phyloP scores from a whole-genome alignment of 2,888 invertebrate species.

The Rotaria magnacalcarata region DNA sequence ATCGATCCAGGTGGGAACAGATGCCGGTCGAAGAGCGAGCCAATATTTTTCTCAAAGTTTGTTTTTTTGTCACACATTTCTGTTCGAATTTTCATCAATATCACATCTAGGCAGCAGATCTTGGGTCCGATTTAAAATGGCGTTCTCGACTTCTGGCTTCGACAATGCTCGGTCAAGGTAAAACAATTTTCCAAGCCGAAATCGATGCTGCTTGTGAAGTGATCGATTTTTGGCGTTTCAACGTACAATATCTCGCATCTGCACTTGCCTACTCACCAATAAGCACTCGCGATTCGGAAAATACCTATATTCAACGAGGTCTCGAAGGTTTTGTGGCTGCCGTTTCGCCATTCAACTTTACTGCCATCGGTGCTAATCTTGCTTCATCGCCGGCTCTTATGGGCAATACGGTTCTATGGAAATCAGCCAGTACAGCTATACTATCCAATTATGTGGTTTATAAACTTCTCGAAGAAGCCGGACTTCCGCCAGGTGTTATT shows the following conservation, averaged over 20 bases:
- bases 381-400: slow-evolving; percentile 65
- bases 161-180: slow-evolving; percentile 84
- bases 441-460: slow-evolving; percentile 84
- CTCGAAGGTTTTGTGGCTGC: slow-evolving; percentile 95
- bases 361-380: slow-evolving; percentile 97
- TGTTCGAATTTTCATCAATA: too few species aligned
- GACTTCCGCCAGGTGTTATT: slow-evolving; percentile 87
- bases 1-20: slow-evolving; percentile 81
- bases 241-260: slow-evolving; percentile 69
- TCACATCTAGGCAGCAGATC: slow-evolving; percentile 69
- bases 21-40: slow-evolving; percentile 75
- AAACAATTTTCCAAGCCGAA: slow-evolving; percentile 61
- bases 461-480: slow-evolving; percentile 82
- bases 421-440: slow-evolving; percentile 92
- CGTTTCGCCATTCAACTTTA: slow-evolving; percentile 97
- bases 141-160: slow-evolving; percentile 83
- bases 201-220: slow-evolving; percentile 92
- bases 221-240: slow-evolving; percentile 81
- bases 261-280: slow-evolving; percentile 85
- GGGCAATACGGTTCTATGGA: slow-evolving; percentile 92
- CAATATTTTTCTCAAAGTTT: slow-evolving; percentile 63
- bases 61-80: not conserved
- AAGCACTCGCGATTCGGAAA: slow-evolving; percentile 65
- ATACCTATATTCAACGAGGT: slow-evolving; percentile 61
- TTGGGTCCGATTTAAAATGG: slow-evolving; percentile 76